These are phyloP conservation scores for Nycticryphes semicollaris DNA, from an alignment of 2,113 vertebrate genomes.

Conservation along the genomic window DNA sequence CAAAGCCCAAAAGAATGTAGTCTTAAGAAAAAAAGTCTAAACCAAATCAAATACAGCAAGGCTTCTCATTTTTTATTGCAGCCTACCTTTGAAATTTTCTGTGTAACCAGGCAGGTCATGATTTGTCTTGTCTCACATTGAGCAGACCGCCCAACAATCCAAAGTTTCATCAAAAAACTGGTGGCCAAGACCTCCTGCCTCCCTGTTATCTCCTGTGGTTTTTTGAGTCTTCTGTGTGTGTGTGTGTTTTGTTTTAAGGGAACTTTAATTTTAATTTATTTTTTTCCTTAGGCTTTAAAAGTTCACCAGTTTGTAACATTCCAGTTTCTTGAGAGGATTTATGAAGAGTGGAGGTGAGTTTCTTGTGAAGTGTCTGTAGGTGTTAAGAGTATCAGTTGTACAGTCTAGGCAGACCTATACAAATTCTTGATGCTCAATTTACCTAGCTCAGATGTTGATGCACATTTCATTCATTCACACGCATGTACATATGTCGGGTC, in stretches of 20 bases:
- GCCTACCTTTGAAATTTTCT: neutral
- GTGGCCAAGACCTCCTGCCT: neutral
- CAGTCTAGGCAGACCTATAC: neutral
- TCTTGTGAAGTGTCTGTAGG: neutral
- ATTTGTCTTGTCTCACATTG: neutral
- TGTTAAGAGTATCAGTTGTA: neutral
- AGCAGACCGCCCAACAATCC: neutral
- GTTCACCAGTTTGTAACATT: neutral
- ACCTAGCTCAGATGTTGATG: neutral
- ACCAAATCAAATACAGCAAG: neutral
- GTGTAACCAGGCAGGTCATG: neutral
- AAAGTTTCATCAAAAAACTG: neutral
- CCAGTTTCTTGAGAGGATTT: neutral
- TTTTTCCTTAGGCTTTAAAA: neutral
- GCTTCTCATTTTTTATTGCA: neutral
- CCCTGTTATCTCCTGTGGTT: neutral
- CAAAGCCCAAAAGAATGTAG: neutral
- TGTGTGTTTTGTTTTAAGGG: neutral
- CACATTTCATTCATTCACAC: neutral
- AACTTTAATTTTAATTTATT: neutral
- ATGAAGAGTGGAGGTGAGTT: neutral
- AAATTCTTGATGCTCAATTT: neutral
- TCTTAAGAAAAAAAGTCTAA: neutral
- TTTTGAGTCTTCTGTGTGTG: neutral
- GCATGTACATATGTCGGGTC: neutral